These are phyloP conservation scores for Coreoperca whiteheadi DNA, from an alignment of 2,113 vertebrate species.

Conservation along the genomic window DNA sequence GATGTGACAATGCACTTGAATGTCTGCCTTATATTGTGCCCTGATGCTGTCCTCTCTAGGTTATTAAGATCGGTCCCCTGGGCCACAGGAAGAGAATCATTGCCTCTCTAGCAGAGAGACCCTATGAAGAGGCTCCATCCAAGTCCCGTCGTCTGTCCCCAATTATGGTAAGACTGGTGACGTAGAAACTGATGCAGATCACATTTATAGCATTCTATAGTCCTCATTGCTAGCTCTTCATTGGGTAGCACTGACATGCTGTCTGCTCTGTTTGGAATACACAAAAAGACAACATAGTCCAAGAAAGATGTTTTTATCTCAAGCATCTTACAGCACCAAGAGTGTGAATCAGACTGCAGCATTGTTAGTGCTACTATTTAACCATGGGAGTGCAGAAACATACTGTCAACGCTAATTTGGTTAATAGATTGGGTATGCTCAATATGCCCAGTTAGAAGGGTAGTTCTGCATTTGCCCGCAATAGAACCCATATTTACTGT, in stretches of 20 bases:
- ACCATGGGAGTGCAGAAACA: conserved; percentile 23
- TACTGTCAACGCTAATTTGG: conserved; percentile 36
- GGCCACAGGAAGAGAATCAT: conserved; percentile 98
- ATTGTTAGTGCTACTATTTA: conserved; percentile 13
- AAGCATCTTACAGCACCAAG: neutral
- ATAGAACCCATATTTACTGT: conserved; percentile 25
- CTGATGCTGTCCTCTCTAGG: conserved; percentile 79
- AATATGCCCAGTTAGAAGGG: conserved; percentile 31
- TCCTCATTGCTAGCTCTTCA: neutral
- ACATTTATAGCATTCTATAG: neutral
- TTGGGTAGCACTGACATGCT: conserved; percentile 1
- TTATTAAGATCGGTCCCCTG: conserved; percentile 93
- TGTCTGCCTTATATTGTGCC: conserved; percentile 25
- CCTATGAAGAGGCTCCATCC: conserved; percentile 94
- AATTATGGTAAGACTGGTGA: conserved; percentile 89
- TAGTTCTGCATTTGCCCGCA: conserved; percentile 10
- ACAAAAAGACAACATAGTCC: neutral
- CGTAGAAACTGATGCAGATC: neutral
- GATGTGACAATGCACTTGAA: conserved; percentile 24
- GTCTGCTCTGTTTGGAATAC: neutral
- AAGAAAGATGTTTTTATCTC: neutral
- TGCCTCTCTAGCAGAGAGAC: conserved; percentile 93
- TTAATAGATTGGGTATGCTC: conserved; percentile 32
- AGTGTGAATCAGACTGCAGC: conserved; percentile 26
- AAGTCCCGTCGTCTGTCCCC: conserved; percentile 96